Evolutionary conservation across 2,113 vertebrate genomes (phyloP), one percentile per base, ranked within the genome.

Genomic region (Nycticryphes semicollaris): DNA sequence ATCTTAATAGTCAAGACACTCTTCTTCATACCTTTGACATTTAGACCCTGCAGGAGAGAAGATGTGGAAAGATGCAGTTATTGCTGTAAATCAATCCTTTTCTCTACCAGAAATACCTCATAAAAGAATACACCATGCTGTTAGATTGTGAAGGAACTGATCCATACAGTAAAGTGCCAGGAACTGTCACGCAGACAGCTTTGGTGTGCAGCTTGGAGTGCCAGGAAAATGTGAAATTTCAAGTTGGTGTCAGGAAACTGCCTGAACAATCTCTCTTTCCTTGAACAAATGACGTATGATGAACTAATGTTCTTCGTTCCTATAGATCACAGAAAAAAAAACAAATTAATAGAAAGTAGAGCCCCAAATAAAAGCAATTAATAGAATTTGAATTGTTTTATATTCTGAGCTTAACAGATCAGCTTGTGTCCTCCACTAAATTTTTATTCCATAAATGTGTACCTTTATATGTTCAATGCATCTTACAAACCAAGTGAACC

Each of bases 191-290:
- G 33, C 43, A 84, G 57, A 37, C 45, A 75, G 53, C 30, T 33
- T 78, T 47, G 60, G 43, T 77, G 39, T 82, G 57, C 27, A 87
- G 48, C 39, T 84, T 64, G 28, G 53, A 90, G n/a, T 91, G 90
- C 82, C 84, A 95, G 74, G 27, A 94, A 94, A 96, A 93, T 91
- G 92, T 95, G 81, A 79, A 4, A 60, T 83, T 66, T 79, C 62
- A 63, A 76, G 41, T 13, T 45, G 20, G 50, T 89, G 41, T 30
- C 67, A 91, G 74, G 41, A 95, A 95, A 60, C 56, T 69, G 7
- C 66, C 73, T 91, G 93, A 93, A 64, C 11, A 57, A 22, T 37
- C 33, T 48, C 22, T 37, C 30, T 83, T 24, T 56, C 27, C 57
- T 64, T 75, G 31, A 59, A 87, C 30, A 27, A 12, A 78, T 33